Evolutionary conservation across 1,140 invertebrate species (phyloP).

Genomic region (Triops longicaudatus): DNA sequence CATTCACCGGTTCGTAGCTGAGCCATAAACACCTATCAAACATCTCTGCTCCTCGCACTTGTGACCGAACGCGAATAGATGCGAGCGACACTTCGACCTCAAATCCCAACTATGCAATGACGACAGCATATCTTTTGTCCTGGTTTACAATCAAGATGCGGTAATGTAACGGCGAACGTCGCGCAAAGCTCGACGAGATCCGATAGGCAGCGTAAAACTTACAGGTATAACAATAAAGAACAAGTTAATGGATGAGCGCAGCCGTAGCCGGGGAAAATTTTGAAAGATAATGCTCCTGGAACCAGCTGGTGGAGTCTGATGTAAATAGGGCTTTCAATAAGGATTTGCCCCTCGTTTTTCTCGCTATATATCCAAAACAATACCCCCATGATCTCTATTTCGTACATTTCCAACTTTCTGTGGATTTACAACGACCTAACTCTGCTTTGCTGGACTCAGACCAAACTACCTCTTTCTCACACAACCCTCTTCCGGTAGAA

Average conservation of each 20-base stretch:
- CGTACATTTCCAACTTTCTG: background rate
- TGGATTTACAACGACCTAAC: background rate
- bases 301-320: background rate
- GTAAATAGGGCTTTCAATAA: background rate
- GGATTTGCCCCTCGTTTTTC: background rate
- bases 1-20: background rate
- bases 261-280: background rate
- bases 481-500: background rate
- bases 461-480: background rate
- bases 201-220: background rate
- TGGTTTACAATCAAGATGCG: background rate
- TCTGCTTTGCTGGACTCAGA: background rate
- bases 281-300: background rate
- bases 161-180: background rate
- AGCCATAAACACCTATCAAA: background rate
- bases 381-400: background rate
- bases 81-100: background rate
- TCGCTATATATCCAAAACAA: background rate
- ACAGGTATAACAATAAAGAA: constrained; percentile 7
- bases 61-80: background rate
- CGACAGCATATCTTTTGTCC: background rate
- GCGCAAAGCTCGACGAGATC: background rate
- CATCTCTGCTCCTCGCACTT: background rate
- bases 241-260: background rate
- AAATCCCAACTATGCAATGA: background rate